phyloP scores from a whole-genome alignment of 2,113 vertebrate species.

The Dasyornis broadbenti region DNA sequence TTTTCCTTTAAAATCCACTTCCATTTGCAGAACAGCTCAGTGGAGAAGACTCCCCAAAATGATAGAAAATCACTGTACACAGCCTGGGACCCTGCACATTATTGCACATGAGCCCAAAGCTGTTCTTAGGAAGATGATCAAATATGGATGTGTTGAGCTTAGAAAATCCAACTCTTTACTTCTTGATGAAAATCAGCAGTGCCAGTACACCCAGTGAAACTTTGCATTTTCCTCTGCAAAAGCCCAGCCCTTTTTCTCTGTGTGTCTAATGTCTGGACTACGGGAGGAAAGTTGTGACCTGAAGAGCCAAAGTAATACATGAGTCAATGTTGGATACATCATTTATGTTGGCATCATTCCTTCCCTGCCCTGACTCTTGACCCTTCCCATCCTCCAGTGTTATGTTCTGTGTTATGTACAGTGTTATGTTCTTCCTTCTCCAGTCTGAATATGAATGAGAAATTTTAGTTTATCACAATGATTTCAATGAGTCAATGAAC shows the following conservation, averaged over 20 bases:
- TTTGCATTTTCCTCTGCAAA: neutral
- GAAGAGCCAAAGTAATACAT: accelerated
- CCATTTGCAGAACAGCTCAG: neutral
- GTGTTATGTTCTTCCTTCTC: neutral
- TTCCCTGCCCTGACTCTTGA: neutral
- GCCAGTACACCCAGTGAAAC: neutral
- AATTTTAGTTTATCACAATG: neutral
- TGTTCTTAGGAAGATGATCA: neutral
- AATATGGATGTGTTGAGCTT: neutral
- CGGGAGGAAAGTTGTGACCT: neutral
- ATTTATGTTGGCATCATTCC: neutral
- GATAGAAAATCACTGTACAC: neutral
- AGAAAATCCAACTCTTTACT: neutral
- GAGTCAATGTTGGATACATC: neutral
- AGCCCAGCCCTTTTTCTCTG: neutral
- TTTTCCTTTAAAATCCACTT: neutral
- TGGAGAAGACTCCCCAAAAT: neutral
- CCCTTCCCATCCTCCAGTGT: neutral
- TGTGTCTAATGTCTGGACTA: neutral
- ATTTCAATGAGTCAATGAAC: neutral
- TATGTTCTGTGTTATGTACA: too few relatives aligned
- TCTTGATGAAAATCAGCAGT: neutral
- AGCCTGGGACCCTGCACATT: neutral
- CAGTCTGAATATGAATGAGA: neutral
- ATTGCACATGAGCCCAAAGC: neutral